Evolutionary conservation across 1,140 invertebrate genomes (phyloP), one percentile per base, ranked within the genome.

Genomic region (Platorchestia sp.): DNA sequence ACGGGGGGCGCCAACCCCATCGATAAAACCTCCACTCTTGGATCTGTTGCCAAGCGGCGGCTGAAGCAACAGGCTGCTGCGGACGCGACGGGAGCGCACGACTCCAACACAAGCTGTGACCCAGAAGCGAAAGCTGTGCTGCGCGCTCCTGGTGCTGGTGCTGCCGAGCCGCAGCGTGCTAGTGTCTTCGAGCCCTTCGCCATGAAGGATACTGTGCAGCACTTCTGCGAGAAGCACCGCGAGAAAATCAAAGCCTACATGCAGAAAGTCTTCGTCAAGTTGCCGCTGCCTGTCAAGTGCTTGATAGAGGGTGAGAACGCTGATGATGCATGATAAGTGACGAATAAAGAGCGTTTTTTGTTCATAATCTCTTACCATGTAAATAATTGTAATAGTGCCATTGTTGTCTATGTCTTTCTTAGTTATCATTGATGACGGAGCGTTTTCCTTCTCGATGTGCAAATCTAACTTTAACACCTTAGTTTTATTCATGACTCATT

Each of bases 201-300:
- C 95, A 98, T 98, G 98, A 97, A 98, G 45, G 99, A 99, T 97
- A 99, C 99, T 0, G 98, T 99, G 41, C 98, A 99, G 97, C 98
- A 99, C 97, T 99, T 99, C 97, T 99, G 99, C 97, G 98, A 99
- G 97, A 99, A 99, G 97, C 99, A 99, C 97, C 97, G 99, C 95
- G 98, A 98, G 96, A 99, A 99, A 97, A 99, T 99, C 90, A 99
- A 99, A 97, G 97, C 98, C 16, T 99, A 99, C 97, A 99, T 99
- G 98, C 98, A 98, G 96, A 98, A 98, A 97, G 98, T 99, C 0
- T 98, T 98, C 75, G 97, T 98, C 45, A 98, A 98, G 96, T 98
- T 99, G 96, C 99, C 99, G n/a, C 98, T 99, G 47, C 99, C 99
- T 16, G 98, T 98, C 6, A 98, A 99, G 97, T 99, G 98, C 97